These are phyloP conservation scores for Cacajao melanocephalus DNA, from an alignment of 2,797 vertebrate species.

Conservation along the genomic window DNA sequence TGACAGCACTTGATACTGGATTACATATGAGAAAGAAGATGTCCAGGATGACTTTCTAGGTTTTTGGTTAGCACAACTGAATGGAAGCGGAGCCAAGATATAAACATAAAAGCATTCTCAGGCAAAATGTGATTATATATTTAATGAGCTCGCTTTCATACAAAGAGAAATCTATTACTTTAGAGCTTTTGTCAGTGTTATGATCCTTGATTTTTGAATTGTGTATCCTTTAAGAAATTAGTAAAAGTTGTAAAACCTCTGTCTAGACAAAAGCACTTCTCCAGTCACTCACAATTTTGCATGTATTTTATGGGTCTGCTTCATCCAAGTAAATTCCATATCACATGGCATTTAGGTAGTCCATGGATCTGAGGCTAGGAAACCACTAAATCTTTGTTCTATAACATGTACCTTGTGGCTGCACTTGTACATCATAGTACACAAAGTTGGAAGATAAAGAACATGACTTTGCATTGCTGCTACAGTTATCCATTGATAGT, in stretches of 20 bases:
- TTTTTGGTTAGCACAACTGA: neutral
- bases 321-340: neutral
- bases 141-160: neutral
- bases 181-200: neutral
- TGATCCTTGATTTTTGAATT: neutral
- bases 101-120: neutral
- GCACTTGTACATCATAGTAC: neutral
- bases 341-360: neutral
- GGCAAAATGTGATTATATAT: neutral
- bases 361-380: neutral
- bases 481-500: neutral
- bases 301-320: neutral
- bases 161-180: conserved; percentile 9
- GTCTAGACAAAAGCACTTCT: neutral
- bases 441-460: neutral
- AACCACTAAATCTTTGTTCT: neutral
- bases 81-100: neutral
- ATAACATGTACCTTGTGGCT: accelerated
- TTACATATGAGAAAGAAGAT: neutral
- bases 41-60: neutral
- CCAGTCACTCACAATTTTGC: neutral
- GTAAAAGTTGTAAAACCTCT: neutral
- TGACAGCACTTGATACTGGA: neutral
- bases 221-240: neutral
- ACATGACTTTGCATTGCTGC: neutral